Evolutionary conservation across 2,797 vertebrate species (phyloP), one percentile per base, ranked within the genome.

Genomic region (Xerus rutilus): DNA sequence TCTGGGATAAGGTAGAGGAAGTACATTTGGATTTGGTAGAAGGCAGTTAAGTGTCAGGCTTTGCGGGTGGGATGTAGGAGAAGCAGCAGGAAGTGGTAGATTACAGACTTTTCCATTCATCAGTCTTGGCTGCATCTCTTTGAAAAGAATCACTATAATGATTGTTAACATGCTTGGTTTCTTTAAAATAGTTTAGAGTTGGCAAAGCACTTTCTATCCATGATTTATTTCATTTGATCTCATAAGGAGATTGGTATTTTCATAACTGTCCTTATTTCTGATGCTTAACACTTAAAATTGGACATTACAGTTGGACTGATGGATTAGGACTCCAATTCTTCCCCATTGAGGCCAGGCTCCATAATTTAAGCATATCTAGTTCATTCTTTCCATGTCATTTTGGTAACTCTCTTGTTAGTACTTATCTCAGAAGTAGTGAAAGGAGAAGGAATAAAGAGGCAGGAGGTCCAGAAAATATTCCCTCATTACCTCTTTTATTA

Each of bases 261-360:
- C 70, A 89, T 93, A 88, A 72, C 43, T 91, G 86, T 86, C 77
- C 69, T 90, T 91, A 70, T 94, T 96, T 95, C 78, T 65, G 54
- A 43, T 69, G 73, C 45, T 85, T 83, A 94, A 69, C 72, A 47
- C 72, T 91, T 86, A 70, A 72, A 78, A 43, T 2, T 86, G 39
- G 72, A 28, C 67, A 47, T 77, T 79, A 62, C 7, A 5, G 28
- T 78, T 70, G 49, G 64, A 72, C 28, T n/a, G 62, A 14, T 67
- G 25, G 20, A 25, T 70, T 69, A 76, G 25, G 52, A 72, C 54
- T 67, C 57, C n/a, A 23, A 3, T 65, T 62, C 59, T n/a, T 94
- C 10, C 32, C 39, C 32, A 52, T 7, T 21, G 73, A 83, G 54
- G 45, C n/a, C 57, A 67, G 86, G 10, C 57, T 96, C 86, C 14